Evolutionary conservation across 2,113 vertebrate genomes (phyloP).

Genomic region (Piprites chloris): DNA sequence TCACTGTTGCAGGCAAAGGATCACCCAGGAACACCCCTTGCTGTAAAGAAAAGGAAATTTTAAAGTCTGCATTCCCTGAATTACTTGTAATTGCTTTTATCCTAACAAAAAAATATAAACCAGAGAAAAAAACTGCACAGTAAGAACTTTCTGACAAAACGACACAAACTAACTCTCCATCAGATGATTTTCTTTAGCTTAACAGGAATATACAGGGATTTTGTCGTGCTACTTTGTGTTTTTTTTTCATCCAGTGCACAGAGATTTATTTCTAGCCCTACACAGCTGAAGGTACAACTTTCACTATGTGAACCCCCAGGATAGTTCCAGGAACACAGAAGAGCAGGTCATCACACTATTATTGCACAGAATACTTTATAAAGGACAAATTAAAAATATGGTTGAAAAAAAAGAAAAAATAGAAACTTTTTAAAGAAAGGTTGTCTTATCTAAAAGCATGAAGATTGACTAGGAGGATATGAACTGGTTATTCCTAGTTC

Average conservation of each 20-base stretch:
- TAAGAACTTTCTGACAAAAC: not conserved
- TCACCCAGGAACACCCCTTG: not conserved
- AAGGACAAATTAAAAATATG: not conserved
- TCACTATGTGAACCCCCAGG: not conserved
- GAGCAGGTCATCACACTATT: not conserved
- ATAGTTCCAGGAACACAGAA: not conserved
- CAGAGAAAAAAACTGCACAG: not conserved
- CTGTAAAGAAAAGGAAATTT: not conserved
- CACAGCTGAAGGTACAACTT: not conserved
- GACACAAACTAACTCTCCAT: not conserved
- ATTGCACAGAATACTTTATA: not conserved
- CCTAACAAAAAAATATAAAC: not conserved
- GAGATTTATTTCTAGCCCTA: not conserved
- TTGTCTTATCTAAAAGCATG: not conserved
- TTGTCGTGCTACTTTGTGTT: not conserved
- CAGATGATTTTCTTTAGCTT: not conserved
- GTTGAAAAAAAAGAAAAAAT: not conserved
- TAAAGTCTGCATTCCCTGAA: not conserved
- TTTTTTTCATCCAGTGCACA: not conserved
- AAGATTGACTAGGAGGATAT: not conserved
- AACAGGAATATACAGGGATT: accelerated
- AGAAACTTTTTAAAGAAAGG: not conserved
- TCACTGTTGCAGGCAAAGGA: not conserved
- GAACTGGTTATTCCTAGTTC: not conserved
- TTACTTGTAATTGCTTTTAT: not conserved